These are phyloP conservation scores for Cyclargus thomasi DNA, from an alignment of 1,140 invertebrate species.

Conservation along the genomic window DNA sequence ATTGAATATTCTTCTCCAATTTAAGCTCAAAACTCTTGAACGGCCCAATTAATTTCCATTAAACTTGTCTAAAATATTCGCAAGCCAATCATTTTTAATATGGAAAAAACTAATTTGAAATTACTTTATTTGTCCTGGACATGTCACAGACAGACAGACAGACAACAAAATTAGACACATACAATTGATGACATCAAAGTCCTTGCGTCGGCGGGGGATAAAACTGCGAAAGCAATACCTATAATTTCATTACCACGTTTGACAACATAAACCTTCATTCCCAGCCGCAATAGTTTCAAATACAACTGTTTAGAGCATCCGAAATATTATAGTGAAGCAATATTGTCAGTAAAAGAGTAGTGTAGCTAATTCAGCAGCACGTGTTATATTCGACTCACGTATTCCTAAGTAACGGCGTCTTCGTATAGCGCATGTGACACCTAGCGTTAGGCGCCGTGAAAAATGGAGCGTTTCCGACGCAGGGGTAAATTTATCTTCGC, in stretches of 20 bases:
- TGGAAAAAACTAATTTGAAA: no score
- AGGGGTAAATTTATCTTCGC: conserved; percentile 68
- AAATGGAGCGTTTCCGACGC: conserved; percentile 68
- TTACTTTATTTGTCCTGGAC: no score
- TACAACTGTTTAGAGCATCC: not conserved
- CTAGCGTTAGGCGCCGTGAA: conserved; percentile 72
- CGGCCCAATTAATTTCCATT: no score
- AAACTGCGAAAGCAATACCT: not conserved
- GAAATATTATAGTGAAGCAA: conserved; percentile 27
- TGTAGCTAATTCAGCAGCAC: conserved; percentile 55
- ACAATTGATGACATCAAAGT: no score
- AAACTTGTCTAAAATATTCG: no score
- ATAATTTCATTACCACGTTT: not conserved
- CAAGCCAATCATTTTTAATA: no score
- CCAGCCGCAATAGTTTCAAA: not conserved
- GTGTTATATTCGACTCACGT: conserved; percentile 62
- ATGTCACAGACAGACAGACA: no score
- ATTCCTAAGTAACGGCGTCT: conserved; percentile 67
- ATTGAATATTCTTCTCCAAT: no score
- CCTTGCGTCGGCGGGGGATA: no score
- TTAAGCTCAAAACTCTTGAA: no score
- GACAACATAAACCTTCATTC: not conserved
- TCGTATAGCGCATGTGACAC: conserved; percentile 67
- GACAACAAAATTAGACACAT: no score
- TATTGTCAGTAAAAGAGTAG: conserved; percentile 54